Percentiles rank a stretch among this genome's conserved stretches.
These are phyloP conservation scores for Drosophila flavopinicola DNA, from an alignment of 2,888 invertebrate genomes.

Conservation along the genomic window DNA sequence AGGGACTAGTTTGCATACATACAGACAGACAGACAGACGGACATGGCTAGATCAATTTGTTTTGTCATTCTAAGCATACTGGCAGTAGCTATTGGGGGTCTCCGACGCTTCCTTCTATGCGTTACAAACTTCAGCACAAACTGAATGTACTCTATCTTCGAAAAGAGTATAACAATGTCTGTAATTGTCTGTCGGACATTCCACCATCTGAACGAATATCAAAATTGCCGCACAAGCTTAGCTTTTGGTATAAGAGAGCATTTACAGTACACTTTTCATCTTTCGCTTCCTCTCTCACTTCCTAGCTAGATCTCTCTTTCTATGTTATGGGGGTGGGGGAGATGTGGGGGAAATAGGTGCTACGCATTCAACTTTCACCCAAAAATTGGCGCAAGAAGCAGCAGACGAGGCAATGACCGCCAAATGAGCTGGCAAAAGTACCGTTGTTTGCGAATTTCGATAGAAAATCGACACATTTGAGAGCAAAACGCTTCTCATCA, in stretches of 20 bases:
- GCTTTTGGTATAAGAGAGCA: neutral
- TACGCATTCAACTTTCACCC: conserved; percentile 36
- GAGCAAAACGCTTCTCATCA: neutral
- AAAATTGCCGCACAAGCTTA: conserved; percentile 1
- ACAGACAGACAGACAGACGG: no score
- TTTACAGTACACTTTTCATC: neutral
- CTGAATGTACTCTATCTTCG: no score
- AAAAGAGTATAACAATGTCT: conserved; percentile 11
- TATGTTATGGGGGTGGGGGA: neutral
- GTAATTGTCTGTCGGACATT: conserved; percentile 11
- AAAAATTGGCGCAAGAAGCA: conserved; percentile 4
- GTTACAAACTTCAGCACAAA: no score
- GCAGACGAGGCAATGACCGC: conserved; percentile 2
- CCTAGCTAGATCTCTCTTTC: neutral
- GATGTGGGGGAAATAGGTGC: neutral
- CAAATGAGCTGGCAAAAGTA: conserved; percentile 13
- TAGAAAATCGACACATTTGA: conserved; percentile 14
- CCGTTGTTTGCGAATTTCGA: conserved; percentile 6
- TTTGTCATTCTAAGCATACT: no score
- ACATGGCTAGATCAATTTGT: no score
- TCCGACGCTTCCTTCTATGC: no score
- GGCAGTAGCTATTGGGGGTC: no score
- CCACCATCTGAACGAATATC: conserved; percentile 4
- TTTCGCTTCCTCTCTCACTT: neutral
- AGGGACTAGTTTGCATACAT: no score